phyloP scores from a whole-genome alignment of 2,113 vertebrate species.

The Burhinus bistriatus region DNA sequence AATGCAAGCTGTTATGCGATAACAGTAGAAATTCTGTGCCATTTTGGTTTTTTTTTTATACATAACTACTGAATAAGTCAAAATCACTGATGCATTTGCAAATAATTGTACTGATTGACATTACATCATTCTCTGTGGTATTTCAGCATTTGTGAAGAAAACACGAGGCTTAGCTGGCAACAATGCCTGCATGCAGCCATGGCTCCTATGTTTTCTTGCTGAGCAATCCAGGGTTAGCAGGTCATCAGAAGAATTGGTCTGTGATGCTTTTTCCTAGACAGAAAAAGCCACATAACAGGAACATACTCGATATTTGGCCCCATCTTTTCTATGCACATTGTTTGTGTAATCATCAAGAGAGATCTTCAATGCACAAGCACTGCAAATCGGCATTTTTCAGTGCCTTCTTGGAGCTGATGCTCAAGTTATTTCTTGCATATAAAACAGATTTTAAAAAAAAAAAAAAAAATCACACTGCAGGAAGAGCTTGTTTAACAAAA shows the following conservation, averaged over 20 bases:
- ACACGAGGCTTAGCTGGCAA: background rate
- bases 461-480: background rate
- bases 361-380: background rate
- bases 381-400: background rate
- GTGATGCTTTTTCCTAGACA: background rate
- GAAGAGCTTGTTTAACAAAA: constrained; percentile 44
- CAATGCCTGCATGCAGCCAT: background rate
- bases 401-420: background rate
- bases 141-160: background rate
- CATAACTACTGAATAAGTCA: background rate
- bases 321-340: background rate
- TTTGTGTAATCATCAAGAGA: background rate
- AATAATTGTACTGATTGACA: background rate
- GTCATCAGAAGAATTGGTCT: background rate
- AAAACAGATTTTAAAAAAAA: background rate
- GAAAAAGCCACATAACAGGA: background rate
- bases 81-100: background rate
- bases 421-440: constrained; percentile 38
- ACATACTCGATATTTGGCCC: background rate
- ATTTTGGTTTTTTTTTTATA: background rate
- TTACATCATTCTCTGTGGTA: background rate
- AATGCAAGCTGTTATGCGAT: background rate
- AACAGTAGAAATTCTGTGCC: background rate
- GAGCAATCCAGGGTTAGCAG: background rate
- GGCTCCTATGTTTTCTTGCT: background rate